Percentiles rank a stretch among this genome's conserved stretches.
These are phyloP conservation scores for Cheilosia vernalis DNA, from an alignment of 2,888 invertebrate genomes.

Conservation along the genomic window DNA sequence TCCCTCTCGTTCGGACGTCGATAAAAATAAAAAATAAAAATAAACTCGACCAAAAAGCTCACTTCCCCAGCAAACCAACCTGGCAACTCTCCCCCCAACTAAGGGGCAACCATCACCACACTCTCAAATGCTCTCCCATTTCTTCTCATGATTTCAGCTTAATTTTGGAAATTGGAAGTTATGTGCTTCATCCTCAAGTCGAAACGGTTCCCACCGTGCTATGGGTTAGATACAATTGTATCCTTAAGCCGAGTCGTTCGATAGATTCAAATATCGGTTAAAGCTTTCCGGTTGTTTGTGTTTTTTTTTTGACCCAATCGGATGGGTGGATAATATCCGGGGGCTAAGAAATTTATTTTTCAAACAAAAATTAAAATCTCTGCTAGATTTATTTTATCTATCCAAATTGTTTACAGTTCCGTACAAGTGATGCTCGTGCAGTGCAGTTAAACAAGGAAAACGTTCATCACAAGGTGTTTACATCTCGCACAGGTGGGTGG, in stretches of 20 bases:
- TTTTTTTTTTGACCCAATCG: slow-evolving; percentile 59
- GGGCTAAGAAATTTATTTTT: background rate
- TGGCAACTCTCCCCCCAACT: slow-evolving; percentile 26
- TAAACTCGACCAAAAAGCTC: slow-evolving; percentile 33
- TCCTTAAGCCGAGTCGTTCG: slow-evolving; percentile 46
- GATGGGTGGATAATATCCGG: slow-evolving; percentile 37
- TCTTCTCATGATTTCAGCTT: slow-evolving; percentile 47
- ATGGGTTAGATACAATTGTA: slow-evolving; percentile 52
- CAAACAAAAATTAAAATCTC: background rate
- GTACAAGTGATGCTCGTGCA: slow-evolving; percentile 44
- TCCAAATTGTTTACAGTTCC: slow-evolving; percentile 33
- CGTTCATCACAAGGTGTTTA: slow-evolving; percentile 38
- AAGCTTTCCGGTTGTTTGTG: slow-evolving; percentile 63
- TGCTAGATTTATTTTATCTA: slow-evolving; percentile 8
- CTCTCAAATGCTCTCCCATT: slow-evolving; percentile 36
- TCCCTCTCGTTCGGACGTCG: too few species aligned
- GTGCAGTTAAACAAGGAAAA: slow-evolving; percentile 28
- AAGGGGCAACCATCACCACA: slow-evolving; percentile 42
- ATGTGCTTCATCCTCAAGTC: slow-evolving; percentile 31
- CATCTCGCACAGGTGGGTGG: slow-evolving; percentile 70
- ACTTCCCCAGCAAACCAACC: background rate
- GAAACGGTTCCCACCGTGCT: slow-evolving; percentile 35
- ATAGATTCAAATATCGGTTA: slow-evolving; percentile 67
- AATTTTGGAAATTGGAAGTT: slow-evolving; percentile 64
- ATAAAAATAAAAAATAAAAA: too few species aligned